Conservation (phyloP, 1,140 invertebrate species). For the Orius insidiosus region DNA sequence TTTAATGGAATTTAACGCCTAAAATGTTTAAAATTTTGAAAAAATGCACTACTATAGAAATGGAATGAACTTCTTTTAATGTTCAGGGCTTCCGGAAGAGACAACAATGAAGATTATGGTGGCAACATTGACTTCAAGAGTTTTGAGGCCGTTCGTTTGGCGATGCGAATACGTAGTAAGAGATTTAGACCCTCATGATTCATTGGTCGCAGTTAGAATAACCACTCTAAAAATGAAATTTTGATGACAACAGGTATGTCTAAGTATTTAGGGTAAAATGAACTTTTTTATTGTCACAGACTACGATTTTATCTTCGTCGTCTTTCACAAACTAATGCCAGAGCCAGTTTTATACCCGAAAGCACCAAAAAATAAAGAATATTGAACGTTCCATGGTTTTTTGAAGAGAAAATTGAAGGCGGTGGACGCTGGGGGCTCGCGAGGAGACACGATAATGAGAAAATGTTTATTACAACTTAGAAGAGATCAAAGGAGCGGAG, state of each 20-base stretch:
- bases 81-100: not conserved
- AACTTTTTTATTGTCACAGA: not conserved
- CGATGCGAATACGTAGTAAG: not conserved
- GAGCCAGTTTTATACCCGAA: not conserved
- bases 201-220: not conserved
- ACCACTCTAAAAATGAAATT: not conserved
- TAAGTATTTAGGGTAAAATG: too few species aligned
- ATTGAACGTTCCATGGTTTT: too few species aligned
- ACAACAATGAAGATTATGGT: constrained; percentile 4
- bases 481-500: too few species aligned
- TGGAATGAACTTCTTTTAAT: too few species aligned
- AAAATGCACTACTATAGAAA: too few species aligned
- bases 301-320: not conserved
- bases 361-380: too few species aligned
- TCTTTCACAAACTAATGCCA: not conserved
- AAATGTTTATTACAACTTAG: too few species aligned
- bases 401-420: too few species aligned
- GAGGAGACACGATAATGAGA: too few species aligned
- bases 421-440: too few species aligned
- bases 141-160: not conserved
- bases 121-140: constrained; percentile 1
- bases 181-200: not conserved
- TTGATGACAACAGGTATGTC: constrained; percentile 1
- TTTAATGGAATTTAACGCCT: too few species aligned
- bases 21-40: too few species aligned